Base-by-base conservation (phyloP, 2,113 vertebrate genomes). In the Xiphorhynchus elegans region DNA sequence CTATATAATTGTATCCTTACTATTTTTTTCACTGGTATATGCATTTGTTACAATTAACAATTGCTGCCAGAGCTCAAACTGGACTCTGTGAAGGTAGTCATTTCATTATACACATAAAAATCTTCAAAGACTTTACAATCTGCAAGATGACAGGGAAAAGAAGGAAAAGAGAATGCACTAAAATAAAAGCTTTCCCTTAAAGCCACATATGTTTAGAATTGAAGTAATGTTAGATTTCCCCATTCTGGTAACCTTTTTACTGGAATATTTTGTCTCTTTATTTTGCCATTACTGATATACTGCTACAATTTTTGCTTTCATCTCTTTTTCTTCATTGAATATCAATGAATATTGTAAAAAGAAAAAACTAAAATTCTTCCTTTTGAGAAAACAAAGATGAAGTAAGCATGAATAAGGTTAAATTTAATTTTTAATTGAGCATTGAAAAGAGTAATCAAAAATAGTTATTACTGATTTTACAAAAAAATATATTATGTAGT, bases 191-290 rank as follows among this genome's bases (percentile, higher is more conserved):
- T 67, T 74, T 75, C 89, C 6, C 39, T 64, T 72, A 72, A 50
- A 68, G 60, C 10, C 4, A 46, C 44, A 29, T 0, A 39, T 21
- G 2, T 67, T 87, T 2, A 26, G 56, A 4, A 39, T 21, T 78
- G 14, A 89, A 75, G 52, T 28, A 77, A 53, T 14, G 5, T 37
- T 21, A 75, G 6, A 39, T 16, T 0, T 10, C 4, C 3, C 7
- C 14, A 46, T 53, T 72, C 26, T 29, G 19, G 5, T 5, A 47
- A 9, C 3, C 4, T 60, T 60, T 60, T 58, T 52, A 31, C 6
- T 69, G 19, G 7, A 53, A 46, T 39, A 35, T 3, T 0, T 62
- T 59, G 2, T 2, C 0, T 50, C 5, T 58, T 53, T 64, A 39
- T 81, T 62, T 29, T 63, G 31, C 7, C 5, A 39, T 18, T 77